These are phyloP conservation scores for Agapornis canus DNA, from an alignment of 2,797 vertebrate species.

Conservation along the genomic window DNA sequence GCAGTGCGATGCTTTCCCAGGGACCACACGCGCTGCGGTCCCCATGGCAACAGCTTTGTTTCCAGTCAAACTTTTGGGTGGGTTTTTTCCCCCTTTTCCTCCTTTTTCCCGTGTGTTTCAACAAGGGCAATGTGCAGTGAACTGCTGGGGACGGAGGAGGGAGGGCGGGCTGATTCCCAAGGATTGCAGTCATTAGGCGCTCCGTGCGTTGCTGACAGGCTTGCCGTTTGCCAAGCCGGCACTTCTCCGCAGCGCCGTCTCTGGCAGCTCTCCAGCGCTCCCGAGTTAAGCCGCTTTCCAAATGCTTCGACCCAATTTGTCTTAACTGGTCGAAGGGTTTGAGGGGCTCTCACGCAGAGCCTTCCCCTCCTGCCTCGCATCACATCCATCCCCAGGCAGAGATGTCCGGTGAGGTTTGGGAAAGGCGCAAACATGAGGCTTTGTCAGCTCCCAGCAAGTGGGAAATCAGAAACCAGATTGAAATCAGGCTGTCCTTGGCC, in stretches of 20 bases:
- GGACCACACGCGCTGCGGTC: background rate
- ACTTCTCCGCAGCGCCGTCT: background rate
- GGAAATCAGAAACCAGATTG: background rate
- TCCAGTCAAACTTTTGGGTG: slow-evolving; percentile 16
- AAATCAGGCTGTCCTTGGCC: background rate
- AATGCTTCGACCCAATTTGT: slow-evolving; percentile 29
- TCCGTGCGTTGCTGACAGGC: background rate
- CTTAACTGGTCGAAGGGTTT: background rate
- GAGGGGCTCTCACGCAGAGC: background rate
- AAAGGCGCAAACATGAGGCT: background rate
- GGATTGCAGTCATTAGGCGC: slow-evolving; percentile 44
- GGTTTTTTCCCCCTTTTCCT: accelerated
- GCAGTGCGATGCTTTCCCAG: background rate
- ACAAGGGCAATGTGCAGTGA: background rate
- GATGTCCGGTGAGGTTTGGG: background rate
- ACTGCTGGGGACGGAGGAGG: slow-evolving; percentile 29
- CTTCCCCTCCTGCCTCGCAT: background rate
- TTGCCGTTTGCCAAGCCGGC: slow-evolving; percentile 31
- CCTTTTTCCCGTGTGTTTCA: background rate
- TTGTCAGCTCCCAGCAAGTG: background rate
- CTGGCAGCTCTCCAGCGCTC: slow-evolving; percentile 7
- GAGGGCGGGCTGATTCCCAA: background rate
- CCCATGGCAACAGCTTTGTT: slow-evolving; percentile 38
- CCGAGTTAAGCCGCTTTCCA: slow-evolving; percentile 50
- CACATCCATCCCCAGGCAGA: accelerated